These are phyloP conservation scores for Molothrus ater DNA, from an alignment of 2,797 vertebrate genomes.

Conservation along the genomic window DNA sequence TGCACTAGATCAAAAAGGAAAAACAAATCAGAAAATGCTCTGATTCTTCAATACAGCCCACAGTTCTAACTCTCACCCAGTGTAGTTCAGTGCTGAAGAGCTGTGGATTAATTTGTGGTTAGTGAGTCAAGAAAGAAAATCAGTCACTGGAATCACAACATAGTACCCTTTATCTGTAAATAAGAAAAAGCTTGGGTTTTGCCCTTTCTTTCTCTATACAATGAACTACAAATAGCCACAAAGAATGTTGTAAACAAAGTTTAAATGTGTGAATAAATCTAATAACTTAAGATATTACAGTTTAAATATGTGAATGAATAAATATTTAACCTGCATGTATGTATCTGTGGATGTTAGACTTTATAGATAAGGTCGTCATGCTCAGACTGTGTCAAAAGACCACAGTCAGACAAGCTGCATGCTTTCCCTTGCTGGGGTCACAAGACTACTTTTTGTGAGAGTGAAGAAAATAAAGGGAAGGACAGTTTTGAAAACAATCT, in stretches of 20 bases:
- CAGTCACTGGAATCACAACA: not conserved
- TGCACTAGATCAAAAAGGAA: not conserved
- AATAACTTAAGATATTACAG: not conserved
- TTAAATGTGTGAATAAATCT: not conserved
- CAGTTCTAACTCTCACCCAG: not conserved
- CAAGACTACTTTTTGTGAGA: not conserved
- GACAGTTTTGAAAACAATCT: not conserved
- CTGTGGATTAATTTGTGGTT: constrained; percentile 4
- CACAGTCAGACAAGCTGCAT: not conserved
- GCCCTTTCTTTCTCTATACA: not conserved
- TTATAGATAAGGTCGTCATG: not conserved
- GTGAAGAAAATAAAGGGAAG: not conserved
- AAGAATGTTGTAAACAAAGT: not conserved
- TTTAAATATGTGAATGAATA: not conserved
- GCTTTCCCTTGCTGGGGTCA: not conserved
- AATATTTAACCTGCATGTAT: not conserved
- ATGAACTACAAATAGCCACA: not conserved
- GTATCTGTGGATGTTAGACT: not conserved
- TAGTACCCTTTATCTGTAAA: not conserved
- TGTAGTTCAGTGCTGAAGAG: not conserved
- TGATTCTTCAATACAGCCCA: not conserved
- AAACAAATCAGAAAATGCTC: not conserved
- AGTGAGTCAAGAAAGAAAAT: constrained; percentile 23
- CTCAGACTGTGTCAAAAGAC: not conserved
- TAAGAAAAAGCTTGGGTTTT: not conserved